These are phyloP conservation scores for Bostrychus sinensis DNA, from an alignment of 2,113 vertebrate species.

Conservation along the genomic window DNA sequence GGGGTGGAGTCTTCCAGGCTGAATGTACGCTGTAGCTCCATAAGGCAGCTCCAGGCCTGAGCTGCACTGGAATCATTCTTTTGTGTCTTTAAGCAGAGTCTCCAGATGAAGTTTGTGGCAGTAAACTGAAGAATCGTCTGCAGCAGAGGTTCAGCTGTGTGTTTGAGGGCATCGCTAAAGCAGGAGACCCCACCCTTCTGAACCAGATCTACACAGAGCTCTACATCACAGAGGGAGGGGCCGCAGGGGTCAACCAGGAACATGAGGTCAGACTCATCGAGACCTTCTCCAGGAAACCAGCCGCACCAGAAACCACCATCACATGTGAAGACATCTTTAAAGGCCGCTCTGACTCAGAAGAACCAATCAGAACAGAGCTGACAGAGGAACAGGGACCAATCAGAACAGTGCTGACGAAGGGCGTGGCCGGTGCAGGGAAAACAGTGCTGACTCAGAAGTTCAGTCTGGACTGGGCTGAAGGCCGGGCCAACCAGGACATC, in stretches of 20 bases:
- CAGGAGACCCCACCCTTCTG: constrained; percentile 17
- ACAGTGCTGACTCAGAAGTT: too few species aligned
- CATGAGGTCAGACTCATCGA: constrained; percentile 1
- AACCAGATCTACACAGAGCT: constrained; percentile 40
- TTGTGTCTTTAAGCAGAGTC: neutral
- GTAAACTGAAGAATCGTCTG: neutral
- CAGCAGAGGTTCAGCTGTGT: neutral
- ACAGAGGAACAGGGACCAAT: too few species aligned
- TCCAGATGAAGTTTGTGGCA: neutral
- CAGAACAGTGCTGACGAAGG: too few species aligned
- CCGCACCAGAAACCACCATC: neutral
- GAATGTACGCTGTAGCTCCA: too few species aligned
- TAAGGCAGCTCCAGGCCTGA: too few species aligned
- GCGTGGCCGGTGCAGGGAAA: too few species aligned
- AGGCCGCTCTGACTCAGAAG: too few species aligned
- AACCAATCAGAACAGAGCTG: too few species aligned
- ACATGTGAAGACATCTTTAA: neutral
- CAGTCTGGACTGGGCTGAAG: too few species aligned
- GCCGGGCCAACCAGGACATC: too few species aligned
- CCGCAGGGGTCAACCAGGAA: constrained; percentile 4
- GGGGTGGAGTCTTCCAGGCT: too few species aligned
- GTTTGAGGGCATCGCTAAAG: constrained; percentile 15
- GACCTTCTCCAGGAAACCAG: neutral
- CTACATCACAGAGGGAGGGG: constrained; percentile 37
- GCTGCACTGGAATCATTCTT: too few species aligned